Percentiles rank a stretch among this genome's conserved stretches.
phyloP scores from a whole-genome alignment of 2,888 invertebrate species.

The Aporophyla nigra region DNA sequence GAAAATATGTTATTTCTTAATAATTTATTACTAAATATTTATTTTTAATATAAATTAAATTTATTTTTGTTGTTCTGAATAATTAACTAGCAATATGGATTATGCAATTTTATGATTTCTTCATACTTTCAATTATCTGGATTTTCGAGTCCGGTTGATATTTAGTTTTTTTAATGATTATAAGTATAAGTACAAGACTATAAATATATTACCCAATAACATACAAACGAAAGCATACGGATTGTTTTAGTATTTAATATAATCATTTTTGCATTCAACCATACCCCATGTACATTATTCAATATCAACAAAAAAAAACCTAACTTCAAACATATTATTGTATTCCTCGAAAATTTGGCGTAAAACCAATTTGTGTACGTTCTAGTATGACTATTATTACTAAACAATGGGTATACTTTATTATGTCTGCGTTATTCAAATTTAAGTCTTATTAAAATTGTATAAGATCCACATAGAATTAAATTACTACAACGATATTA shows the following conservation, averaged over 20 bases:
- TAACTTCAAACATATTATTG: constrained; percentile 22
- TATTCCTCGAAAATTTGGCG: constrained; percentile 18
- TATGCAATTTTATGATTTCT: no score
- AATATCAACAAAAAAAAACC: constrained; percentile 11
- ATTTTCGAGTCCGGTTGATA: no score
- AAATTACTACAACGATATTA: constrained; percentile 36
- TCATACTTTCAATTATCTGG: no score
- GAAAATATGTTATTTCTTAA: no score
- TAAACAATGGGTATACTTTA: constrained; percentile 32
- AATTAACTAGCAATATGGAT: no score
- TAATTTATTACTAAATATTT: no score
- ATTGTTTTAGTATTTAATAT: neutral
- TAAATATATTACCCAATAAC: no score
- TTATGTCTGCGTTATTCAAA: constrained; percentile 26
- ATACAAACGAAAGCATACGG: neutral
- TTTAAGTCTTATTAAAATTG: constrained; percentile 25
- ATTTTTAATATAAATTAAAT: no score
- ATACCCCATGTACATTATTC: neutral
- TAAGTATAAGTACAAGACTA: neutral
- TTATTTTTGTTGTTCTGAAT: no score
- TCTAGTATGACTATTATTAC: constrained; percentile 17
- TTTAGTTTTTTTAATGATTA: no score
- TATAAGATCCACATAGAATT: constrained; percentile 33
- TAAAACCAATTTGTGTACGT: constrained; percentile 22
- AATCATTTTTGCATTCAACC: constrained; percentile 1